These are phyloP conservation scores for Rhagophthalmus giganteus DNA, from an alignment of 2,888 invertebrate species.

Conservation along the genomic window DNA sequence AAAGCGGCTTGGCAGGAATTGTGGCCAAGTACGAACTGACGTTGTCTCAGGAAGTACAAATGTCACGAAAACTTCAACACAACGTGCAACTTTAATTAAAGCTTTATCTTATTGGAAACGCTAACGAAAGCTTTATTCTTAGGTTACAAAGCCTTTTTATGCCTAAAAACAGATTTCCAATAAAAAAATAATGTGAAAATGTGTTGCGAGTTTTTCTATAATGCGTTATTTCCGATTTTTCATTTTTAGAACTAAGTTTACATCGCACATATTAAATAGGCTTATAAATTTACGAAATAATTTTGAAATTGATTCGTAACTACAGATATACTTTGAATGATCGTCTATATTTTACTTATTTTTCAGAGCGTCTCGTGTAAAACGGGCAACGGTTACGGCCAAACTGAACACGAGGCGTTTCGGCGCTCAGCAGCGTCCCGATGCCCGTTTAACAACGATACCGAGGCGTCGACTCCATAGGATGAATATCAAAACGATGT, in stretches of 20 bases:
- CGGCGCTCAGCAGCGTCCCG: constrained; percentile 33
- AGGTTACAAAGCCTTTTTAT: constrained; percentile 20
- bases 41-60: constrained; percentile 19
- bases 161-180: constrained; percentile 1
- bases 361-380: constrained; percentile 10
- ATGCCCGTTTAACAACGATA: constrained; percentile 29
- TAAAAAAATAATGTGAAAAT: not conserved
- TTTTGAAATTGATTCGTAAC: not conserved
- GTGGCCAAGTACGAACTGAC: constrained; percentile 22
- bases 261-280: not conserved
- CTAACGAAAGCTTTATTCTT: constrained; percentile 23
- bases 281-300: not conserved
- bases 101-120: constrained; percentile 11
- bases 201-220: not conserved
- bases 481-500: constrained; percentile 11
- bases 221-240: not conserved
- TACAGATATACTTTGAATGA: not conserved
- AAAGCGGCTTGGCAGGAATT: constrained; percentile 32
- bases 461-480: constrained; percentile 23
- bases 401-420: constrained; percentile 31
- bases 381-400: constrained; percentile 22
- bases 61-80: constrained; percentile 26
- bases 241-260: not conserved
- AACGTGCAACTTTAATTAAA: constrained; percentile 26
- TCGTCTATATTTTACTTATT: not conserved